A percentile compares a stretch with the other conserved stretches of the same genome.
Evolutionary conservation across 2,797 vertebrate species (phyloP).

Genomic region (Urosaurus nigricauda): DNA sequence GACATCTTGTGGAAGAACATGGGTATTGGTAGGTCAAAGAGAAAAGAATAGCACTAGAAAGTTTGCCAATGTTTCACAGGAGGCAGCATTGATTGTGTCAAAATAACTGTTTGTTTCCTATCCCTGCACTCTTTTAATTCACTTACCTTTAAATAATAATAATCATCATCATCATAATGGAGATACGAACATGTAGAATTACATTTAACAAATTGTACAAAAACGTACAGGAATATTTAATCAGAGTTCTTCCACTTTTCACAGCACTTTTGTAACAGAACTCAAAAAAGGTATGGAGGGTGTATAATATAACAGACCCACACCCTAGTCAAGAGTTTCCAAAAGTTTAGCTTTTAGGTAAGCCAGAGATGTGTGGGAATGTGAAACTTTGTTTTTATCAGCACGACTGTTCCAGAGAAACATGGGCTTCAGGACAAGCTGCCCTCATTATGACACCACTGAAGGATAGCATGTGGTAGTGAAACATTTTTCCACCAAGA

Average conservation of each 20-base stretch:
- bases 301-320: conserved; percentile 61
- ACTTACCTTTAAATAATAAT: conserved; percentile 57
- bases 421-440: conserved; percentile 37
- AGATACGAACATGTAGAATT: conserved; percentile 53
- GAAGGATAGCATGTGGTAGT: conserved; percentile 38
- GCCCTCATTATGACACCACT: conserved; percentile 32
- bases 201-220: conserved; percentile 72
- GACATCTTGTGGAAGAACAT: conserved; percentile 81
- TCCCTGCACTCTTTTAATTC: conserved; percentile 61
- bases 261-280: conserved; percentile 75
- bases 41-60: conserved; percentile 41
- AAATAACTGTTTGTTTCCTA: conserved; percentile 55
- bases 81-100: conserved; percentile 66
- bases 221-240: conserved; percentile 73
- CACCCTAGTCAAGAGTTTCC: conserved; percentile 41
- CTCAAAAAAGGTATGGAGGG: conserved; percentile 62
- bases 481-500: conserved; percentile 47
- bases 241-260: conserved; percentile 72
- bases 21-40: conserved; percentile 41
- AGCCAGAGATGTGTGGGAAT: conserved; percentile 59
- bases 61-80: conserved; percentile 42
- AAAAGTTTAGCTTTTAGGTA: conserved; percentile 57
- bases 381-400: conserved; percentile 48
- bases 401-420: conserved; percentile 54
- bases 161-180: conserved; percentile 46